These are phyloP conservation scores for Brachionus sp. DNA, from an alignment of 1,140 invertebrate species.

Conservation along the genomic window DNA sequence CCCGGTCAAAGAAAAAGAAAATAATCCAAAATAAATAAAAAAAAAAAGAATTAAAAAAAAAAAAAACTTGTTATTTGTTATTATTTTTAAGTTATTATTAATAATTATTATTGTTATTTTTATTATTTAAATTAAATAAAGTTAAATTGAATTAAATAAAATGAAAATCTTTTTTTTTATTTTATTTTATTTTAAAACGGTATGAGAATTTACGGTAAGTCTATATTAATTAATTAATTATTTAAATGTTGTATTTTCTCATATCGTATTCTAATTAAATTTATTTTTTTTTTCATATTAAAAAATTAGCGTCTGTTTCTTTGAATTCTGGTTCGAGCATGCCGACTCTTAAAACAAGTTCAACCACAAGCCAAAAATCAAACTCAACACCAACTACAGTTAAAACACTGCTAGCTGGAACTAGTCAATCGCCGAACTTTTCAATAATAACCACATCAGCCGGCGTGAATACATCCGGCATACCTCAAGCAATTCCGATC, in stretches of 20 bases:
- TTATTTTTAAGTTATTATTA: not conserved
- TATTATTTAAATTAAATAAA: conserved; percentile 30
- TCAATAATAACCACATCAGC: conserved; percentile 20
- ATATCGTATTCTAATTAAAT: conserved; percentile 4
- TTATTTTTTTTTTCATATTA: not conserved
- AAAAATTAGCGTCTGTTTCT: not conserved
- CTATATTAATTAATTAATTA: not conserved
- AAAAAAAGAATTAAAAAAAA: not conserved
- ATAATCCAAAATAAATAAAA: not conserved
- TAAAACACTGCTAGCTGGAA: conserved; percentile 4
- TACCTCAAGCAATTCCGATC: conserved; percentile 19
- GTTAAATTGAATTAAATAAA: not conserved
- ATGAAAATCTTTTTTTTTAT: not conserved
- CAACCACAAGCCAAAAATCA: not conserved
- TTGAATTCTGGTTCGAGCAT: not conserved
- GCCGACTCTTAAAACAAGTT: not conserved
- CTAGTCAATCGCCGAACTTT: not conserved
- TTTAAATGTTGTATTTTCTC: conserved; percentile 2
- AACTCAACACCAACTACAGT: conserved; percentile 10
- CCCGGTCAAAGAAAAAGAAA: conserved; percentile 41
- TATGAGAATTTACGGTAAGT: conserved; percentile 40
- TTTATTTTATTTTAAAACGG: not conserved
- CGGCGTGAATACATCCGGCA: not conserved
- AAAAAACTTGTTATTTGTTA: not conserved
- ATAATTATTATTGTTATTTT: not conserved